Conservation (phyloP, 2,888 invertebrate genomes). For the Perizoma flavofasciatum region DNA sequence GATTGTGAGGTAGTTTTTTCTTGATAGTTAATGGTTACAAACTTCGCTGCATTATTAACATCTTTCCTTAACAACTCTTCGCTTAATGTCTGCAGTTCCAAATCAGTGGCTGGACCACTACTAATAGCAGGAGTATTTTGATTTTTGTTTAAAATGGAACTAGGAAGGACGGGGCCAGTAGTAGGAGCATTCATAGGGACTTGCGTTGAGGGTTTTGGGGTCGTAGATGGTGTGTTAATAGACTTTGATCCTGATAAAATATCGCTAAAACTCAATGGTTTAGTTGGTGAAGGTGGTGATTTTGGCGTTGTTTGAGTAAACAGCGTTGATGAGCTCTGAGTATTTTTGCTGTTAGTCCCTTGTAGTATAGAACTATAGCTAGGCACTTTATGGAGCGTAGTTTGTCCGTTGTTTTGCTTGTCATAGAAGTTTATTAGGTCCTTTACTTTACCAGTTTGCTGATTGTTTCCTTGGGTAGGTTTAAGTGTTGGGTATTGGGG, state of each 20-base stretch:
- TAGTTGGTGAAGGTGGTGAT: constrained; percentile 45
- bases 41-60: constrained; percentile 88
- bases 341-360: constrained; percentile 47
- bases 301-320: constrained; percentile 41
- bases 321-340: constrained; percentile 35
- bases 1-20: constrained; percentile 89
- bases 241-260: constrained; percentile 60
- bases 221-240: constrained; percentile 41
- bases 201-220: constrained; percentile 47
- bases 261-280: constrained; percentile 65
- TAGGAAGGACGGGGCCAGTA: constrained; percentile 62
- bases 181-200: constrained; percentile 39
- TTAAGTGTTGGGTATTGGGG: constrained; percentile 56
- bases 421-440: constrained; percentile 73
- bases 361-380: constrained; percentile 71
- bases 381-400: constrained; percentile 51
- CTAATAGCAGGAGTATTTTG: constrained; percentile 50
- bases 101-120: constrained; percentile 74
- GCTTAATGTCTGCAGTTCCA: constrained; percentile 86
- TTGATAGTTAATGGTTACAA: constrained; percentile 89
- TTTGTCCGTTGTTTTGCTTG: constrained; percentile 49
- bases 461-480: constrained; percentile 42
- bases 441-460: constrained; percentile 64
- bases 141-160: constrained; percentile 72
- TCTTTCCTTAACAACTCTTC: constrained; percentile 90